phyloP scores from a whole-genome alignment of 2,113 vertebrate species.

The Tenebrosternarchus preto region DNA sequence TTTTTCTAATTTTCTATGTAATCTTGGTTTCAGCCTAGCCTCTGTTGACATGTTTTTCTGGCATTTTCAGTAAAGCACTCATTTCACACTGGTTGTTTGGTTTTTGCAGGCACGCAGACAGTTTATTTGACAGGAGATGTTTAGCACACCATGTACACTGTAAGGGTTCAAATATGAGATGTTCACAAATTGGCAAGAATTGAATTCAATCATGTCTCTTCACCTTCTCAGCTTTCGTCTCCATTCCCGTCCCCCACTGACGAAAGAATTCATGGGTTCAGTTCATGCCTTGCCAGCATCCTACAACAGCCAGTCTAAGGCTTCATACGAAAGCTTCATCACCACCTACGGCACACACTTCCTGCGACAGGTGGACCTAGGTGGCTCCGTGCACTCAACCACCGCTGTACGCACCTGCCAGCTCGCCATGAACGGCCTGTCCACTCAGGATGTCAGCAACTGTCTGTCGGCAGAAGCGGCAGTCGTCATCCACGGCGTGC shows the following conservation, averaged over 20 bases:
- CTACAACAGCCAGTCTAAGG: constrained; percentile 24
- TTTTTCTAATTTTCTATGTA: no score
- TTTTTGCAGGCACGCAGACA: no score
- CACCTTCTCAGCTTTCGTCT: constrained; percentile 52
- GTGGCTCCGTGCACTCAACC: constrained; percentile 50
- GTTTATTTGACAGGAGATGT: no score
- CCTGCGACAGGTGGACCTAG: constrained; percentile 56
- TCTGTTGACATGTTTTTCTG: no score
- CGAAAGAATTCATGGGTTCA: constrained; percentile 50
- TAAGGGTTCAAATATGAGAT: no score
- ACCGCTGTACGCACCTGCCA: constrained; percentile 61
- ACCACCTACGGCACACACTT: constrained; percentile 62
- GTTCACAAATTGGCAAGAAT: no score
- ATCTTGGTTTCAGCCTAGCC: no score
- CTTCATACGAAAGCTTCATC: constrained; percentile 52
- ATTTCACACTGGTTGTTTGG: no score
- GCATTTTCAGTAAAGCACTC: no score
- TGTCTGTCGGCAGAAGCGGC: constrained; percentile 52
- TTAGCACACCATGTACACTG: no score
- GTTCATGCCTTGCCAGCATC: constrained; percentile 45
- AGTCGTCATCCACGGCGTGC: constrained; percentile 24
- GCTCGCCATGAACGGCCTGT: constrained; percentile 49
- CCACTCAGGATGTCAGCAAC: constrained; percentile 41
- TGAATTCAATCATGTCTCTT: not conserved
- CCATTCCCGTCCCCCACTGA: constrained; percentile 38